Conservation (phyloP, 2,113 vertebrate species). For the Dicentrarchus labrax region DNA sequence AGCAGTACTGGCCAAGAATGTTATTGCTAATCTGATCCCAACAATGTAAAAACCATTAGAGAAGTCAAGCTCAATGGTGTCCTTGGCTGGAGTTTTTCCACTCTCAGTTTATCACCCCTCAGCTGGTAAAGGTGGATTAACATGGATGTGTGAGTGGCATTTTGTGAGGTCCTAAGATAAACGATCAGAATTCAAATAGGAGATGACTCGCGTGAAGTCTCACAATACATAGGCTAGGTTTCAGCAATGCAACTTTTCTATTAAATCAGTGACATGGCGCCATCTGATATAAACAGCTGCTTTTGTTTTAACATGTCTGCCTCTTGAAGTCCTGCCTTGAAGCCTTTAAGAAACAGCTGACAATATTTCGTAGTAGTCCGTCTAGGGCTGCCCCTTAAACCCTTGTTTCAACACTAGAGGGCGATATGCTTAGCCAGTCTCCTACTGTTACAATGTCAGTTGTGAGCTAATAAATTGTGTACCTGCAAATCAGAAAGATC, state of each 20-base stretch:
- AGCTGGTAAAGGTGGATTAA: conserved; percentile 74
- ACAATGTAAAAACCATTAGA: conserved; percentile 80
- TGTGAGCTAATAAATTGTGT: conserved; percentile 34
- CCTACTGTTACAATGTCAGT: conserved; percentile 19
- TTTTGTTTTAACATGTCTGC: background rate
- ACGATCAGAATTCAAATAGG: conserved; percentile 59
- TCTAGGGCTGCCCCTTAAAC: conserved; percentile 1
- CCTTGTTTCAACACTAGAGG: conserved; percentile 8
- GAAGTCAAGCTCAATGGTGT: conserved; percentile 63
- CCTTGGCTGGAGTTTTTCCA: conserved; percentile 77
- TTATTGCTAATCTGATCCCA: conserved; percentile 64
- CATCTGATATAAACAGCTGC: conserved; percentile 4
- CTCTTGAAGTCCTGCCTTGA: background rate
- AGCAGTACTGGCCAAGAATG: conserved; percentile 65
- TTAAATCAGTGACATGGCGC: conserved; percentile 34
- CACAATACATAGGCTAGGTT: conserved; percentile 40
- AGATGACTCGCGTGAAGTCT: conserved; percentile 45
- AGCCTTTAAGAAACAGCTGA: background rate
- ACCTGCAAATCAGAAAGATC: conserved; percentile 16
- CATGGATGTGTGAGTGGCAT: conserved; percentile 61
- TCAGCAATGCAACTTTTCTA: conserved; percentile 43
- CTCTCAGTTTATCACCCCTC: conserved; percentile 63
- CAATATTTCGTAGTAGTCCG: background rate
- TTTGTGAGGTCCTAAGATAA: conserved; percentile 71
- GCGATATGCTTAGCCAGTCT: conserved; percentile 7